Evolutionary conservation across 2,888 invertebrate species (phyloP).

Genomic region (Drosophila aldrichi): DNA sequence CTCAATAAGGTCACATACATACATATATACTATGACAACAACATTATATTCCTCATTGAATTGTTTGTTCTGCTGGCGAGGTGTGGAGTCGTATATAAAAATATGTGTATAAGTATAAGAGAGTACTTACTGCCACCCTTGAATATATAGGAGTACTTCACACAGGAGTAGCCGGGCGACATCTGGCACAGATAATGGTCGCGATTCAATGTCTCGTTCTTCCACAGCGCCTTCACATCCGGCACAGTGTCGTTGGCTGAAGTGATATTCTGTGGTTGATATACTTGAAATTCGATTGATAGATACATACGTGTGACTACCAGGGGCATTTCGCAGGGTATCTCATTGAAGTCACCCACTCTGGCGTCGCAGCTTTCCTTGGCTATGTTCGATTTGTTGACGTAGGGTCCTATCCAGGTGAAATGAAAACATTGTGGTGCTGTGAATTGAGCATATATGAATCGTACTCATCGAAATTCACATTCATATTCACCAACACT

Average conservation of each 20-base stretch:
- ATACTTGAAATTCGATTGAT: background rate
- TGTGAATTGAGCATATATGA: slow-evolving; percentile 32
- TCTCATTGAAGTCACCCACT: slow-evolving; percentile 86
- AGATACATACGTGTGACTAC: slow-evolving; percentile 87
- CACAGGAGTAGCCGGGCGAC: slow-evolving; percentile 88
- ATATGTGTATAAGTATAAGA: background rate
- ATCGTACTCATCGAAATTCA: slow-evolving; percentile 9
- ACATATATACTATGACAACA: background rate
- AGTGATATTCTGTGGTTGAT: background rate
- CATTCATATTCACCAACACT: slow-evolving; percentile 51
- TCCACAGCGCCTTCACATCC: slow-evolving; percentile 88
- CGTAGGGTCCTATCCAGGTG: slow-evolving; percentile 90
- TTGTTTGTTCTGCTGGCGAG: background rate
- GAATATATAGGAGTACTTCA: slow-evolving; percentile 88
- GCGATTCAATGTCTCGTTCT: slow-evolving; percentile 84
- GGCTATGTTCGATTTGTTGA: slow-evolving; percentile 87
- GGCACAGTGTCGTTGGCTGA: slow-evolving; percentile 88
- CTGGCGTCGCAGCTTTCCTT: slow-evolving; percentile 87
- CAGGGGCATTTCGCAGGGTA: slow-evolving; percentile 88
- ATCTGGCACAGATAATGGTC: slow-evolving; percentile 87
- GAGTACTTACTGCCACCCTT: slow-evolving; percentile 87
- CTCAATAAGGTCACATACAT: background rate
- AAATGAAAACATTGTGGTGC: slow-evolving; percentile 88
- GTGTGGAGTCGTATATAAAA: background rate
- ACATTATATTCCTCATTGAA: background rate